A percentile compares a stretch with the other conserved stretches of the same genome.
phyloP scores from a whole-genome alignment of 2,113 vertebrate genomes.

The Gobiocypris rarus region DNA sequence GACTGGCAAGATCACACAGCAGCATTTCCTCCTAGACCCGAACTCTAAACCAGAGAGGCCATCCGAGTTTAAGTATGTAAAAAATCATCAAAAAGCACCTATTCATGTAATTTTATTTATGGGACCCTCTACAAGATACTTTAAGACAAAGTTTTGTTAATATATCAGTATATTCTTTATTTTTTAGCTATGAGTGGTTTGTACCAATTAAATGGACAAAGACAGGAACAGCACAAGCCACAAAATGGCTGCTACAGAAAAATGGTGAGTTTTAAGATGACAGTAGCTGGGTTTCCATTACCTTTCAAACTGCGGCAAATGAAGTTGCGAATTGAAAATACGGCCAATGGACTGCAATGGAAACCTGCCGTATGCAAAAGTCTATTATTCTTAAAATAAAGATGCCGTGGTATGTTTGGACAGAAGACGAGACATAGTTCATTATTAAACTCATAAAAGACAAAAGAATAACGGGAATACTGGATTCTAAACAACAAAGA shows the following conservation, averaged over 20 bases:
- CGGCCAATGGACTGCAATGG: no score
- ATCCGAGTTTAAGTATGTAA: conserved; percentile 76
- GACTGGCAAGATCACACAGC: conserved; percentile 73
- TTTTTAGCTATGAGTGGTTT: conserved; percentile 79
- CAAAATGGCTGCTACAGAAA: conserved; percentile 62
- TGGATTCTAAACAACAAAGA: no score
- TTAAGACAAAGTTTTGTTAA: background rate
- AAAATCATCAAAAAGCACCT: background rate
- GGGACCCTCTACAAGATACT: background rate
- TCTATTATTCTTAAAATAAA: no score
- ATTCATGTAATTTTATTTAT: no score
- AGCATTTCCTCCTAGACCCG: conserved; percentile 86
- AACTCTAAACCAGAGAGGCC: conserved; percentile 64
- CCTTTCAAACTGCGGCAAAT: no score
- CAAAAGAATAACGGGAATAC: no score
- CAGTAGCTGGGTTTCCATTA: background rate
- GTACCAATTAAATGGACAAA: conserved; percentile 72
- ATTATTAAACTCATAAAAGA: no score
- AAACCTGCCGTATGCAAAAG: no score
- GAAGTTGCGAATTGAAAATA: no score
- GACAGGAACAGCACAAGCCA: fast-evolving
- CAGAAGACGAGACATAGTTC: no score
- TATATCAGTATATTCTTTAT: background rate
- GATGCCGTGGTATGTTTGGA: no score
- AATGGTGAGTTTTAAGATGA: conserved; percentile 59